These are phyloP conservation scores for Meandrusa payeni DNA, from an alignment of 2,888 invertebrate genomes.

Conservation along the genomic window DNA sequence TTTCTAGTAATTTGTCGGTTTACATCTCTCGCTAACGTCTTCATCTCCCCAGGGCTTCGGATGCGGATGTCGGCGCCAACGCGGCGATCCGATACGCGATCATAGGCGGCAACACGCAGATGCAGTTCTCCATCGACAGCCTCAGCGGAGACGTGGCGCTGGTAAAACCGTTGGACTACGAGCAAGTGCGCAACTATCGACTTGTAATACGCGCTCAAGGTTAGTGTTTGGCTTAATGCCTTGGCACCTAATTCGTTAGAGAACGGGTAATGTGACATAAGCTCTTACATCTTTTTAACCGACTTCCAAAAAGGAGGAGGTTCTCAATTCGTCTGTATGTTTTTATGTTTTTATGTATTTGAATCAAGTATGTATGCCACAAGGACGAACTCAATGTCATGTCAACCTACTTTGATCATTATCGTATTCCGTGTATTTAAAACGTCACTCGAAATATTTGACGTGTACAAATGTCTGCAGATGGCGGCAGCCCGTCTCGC, in stretches of 20 bases:
- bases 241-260: too few species aligned
- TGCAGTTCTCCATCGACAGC: constrained; percentile 96
- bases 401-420: background rate
- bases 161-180: constrained; percentile 94
- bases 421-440: background rate
- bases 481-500: constrained; percentile 95
- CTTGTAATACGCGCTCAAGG: constrained; percentile 95
- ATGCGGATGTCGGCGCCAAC: constrained; percentile 95
- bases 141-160: constrained; percentile 94
- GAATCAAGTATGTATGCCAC: too few species aligned
- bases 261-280: too few species aligned
- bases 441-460: constrained; percentile 13
- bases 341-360: too few species aligned
- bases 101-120: constrained; percentile 96
- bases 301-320: too few species aligned
- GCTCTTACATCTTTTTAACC: too few species aligned
- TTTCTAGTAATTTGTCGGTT: too few species aligned
- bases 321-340: too few species aligned
- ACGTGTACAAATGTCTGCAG: constrained; percentile 70
- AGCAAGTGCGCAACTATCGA: constrained; percentile 90
- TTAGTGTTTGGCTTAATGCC: too few species aligned
- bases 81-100: constrained; percentile 96
- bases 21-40: too few species aligned
- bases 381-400: too few species aligned
- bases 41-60: constrained; percentile 85